Base-by-base conservation (phyloP, 2,113 vertebrate species). In the Strix aluco region DNA sequence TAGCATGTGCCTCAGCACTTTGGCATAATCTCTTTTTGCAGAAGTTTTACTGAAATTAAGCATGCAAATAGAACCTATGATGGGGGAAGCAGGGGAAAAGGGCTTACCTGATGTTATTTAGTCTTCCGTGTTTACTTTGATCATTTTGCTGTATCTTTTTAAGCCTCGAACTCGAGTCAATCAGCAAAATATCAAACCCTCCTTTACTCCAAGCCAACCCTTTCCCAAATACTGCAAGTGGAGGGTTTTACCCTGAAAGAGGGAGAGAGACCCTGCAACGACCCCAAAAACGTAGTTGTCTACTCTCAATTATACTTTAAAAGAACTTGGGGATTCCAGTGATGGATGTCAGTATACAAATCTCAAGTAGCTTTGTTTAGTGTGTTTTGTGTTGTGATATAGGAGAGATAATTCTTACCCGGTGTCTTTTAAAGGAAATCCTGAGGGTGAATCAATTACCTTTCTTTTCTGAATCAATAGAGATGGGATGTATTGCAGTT, bases 401-500 rank as follows among this genome's bases (percentile, higher is more conserved):
- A 87, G 84, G 70, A 85, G 84, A 94, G 87, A 92, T 51, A 90
- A 92, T 94, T 96, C 92, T 79, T 95, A 77, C 51, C 71, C 81
- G 38, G 86, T 77, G 85, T 79, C 92, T 96, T 79, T 90, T 94
- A 97, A 95, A 96, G 95, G 86, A 90, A 94, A 92, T 97, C 91
- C 94, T 86, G 73, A 72, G 94, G 86, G 86, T 66, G 89, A 97
- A 92, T 97, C 97, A 96, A 95, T 97, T 95, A 95, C 94, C 65
- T 92, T 89, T 81, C 89, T 87, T 69, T 91, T 94, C 83, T 27
- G 89, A 95, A 97, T 97, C 95, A 91, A 96, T 97, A 92, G 92
- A 79, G 81, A 52, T 36, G 89, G 94, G 91, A 94, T 95, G 92
- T 92, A 65, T 90, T 82, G 91, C 92, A 89, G 95, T 89, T 91